A percentile compares a stretch with the other conserved stretches of the same genome.
These are phyloP conservation scores for Syngnathus scovelli DNA, from an alignment of 2,113 vertebrate genomes.

Conservation along the genomic window DNA sequence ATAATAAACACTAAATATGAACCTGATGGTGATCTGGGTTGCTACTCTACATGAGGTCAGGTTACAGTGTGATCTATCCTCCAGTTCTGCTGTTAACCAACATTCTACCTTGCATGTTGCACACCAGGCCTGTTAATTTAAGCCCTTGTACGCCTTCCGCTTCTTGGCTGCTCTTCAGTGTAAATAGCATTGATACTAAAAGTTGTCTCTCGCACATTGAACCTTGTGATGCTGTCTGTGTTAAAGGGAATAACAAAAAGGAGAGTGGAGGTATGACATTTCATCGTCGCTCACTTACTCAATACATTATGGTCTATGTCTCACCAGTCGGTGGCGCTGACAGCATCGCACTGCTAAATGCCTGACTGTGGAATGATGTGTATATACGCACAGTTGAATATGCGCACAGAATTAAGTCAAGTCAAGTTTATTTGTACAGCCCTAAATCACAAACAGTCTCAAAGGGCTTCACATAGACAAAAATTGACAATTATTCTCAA, in stretches of 20 bases:
- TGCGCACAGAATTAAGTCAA: background rate
- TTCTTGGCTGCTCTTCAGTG: background rate
- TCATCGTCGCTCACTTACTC: too few species aligned
- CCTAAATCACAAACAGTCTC: too few species aligned
- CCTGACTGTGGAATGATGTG: background rate
- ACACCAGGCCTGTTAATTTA: background rate
- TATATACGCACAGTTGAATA: background rate
- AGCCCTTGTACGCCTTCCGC: background rate
- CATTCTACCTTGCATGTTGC: conserved; percentile 7
- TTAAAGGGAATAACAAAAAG: background rate
- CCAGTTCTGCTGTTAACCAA: background rate
- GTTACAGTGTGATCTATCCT: conserved; percentile 13
- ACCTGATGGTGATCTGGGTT: conserved; percentile 14
- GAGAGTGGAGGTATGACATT: background rate
- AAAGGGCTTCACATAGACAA: too few species aligned
- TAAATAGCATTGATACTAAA: background rate
- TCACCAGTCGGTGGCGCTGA: background rate
- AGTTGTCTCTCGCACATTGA: background rate
- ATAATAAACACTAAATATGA: conserved; percentile 11
- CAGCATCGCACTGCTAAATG: background rate
- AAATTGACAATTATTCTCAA: too few species aligned
- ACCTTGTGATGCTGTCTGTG: background rate
- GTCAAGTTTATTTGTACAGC: too few species aligned
- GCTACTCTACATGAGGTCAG: conserved; percentile 3
- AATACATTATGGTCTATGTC: background rate